Conservation (phyloP, 2,113 vertebrate genomes). For the Phycodurus eques region DNA sequence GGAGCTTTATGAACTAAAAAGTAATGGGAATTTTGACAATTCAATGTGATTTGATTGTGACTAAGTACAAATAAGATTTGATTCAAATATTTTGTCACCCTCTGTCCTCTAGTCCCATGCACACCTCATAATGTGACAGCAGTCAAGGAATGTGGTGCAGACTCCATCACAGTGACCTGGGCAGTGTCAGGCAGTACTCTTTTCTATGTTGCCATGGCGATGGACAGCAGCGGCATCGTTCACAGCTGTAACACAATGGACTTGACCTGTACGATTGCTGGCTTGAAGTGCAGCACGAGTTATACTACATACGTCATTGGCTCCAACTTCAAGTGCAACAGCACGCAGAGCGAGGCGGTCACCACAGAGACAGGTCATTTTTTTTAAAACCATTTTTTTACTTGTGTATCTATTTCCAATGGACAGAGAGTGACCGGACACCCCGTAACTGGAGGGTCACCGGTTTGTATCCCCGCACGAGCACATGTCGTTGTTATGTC, state of each 20-base stretch:
- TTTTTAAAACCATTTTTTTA: not conserved
- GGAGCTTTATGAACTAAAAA: too few relatives aligned
- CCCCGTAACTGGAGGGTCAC: too few relatives aligned
- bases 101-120: slow-evolving; percentile 67
- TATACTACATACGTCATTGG: slow-evolving; percentile 62
- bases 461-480: too few relatives aligned
- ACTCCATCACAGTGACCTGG: slow-evolving; percentile 66
- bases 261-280: slow-evolving; percentile 50
- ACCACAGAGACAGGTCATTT: slow-evolving; percentile 69
- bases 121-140: slow-evolving; percentile 56
- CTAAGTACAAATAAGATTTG: not conserved
- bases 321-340: slow-evolving; percentile 73
- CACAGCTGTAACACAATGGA: slow-evolving; percentile 53
- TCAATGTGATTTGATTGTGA: not conserved
- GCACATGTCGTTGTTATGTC: too few relatives aligned
- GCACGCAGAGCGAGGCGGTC: slow-evolving; percentile 59
- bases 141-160: slow-evolving; percentile 53
- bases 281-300: slow-evolving; percentile 67
- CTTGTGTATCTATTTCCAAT: too few relatives aligned
- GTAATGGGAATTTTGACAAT: not conserved
- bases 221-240: slow-evolving; percentile 37
- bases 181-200: slow-evolving; percentile 37
- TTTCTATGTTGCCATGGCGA: slow-evolving; percentile 57
- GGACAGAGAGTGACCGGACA: too few relatives aligned
- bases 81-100: not conserved